Percentiles rank a stretch among this genome's conserved stretches.
Conservation (phyloP, 2,888 invertebrate genomes). For the Cephonodes hylas region DNA sequence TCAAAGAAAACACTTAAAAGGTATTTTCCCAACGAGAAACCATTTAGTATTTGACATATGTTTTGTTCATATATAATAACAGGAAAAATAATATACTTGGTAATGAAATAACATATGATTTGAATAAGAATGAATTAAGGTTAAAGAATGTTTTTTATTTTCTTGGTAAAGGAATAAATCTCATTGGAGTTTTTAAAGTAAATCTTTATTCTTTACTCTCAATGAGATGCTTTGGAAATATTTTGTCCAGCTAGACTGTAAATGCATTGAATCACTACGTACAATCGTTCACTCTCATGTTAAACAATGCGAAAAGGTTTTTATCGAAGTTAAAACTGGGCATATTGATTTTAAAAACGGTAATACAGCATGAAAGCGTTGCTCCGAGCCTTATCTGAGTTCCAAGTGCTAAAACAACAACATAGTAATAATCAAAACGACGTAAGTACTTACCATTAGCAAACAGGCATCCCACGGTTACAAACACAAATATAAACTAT, state of each 20-base stretch:
- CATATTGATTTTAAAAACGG: conserved; percentile 1
- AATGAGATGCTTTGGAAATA: not conserved
- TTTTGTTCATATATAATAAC: too few relatives aligned
- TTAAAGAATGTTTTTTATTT: too few relatives aligned
- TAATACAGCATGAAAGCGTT: conserved; percentile 11
- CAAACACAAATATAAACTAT: conserved; percentile 30
- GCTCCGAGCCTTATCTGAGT: conserved; percentile 19
- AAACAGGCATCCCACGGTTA: conserved; percentile 24
- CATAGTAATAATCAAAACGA: conserved; percentile 23
- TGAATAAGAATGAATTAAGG: too few relatives aligned
- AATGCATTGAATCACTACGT: too few relatives aligned
- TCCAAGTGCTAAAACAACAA: conserved; percentile 21
- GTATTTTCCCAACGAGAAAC: too few relatives aligned
- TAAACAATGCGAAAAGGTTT: not conserved
- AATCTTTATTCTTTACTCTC: too few relatives aligned
- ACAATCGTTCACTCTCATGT: not conserved
- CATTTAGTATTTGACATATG: too few relatives aligned
- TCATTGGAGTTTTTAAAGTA: too few relatives aligned
- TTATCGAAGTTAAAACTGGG: not conserved
- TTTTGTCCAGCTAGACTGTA: not conserved
- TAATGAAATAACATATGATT: too few relatives aligned
- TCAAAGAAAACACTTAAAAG: too few relatives aligned
- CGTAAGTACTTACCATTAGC: conserved; percentile 28
- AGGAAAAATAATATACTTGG: too few relatives aligned
- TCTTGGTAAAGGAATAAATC: too few relatives aligned